phyloP scores from a whole-genome alignment of 1,140 invertebrate species.

The Lithobius niger region DNA sequence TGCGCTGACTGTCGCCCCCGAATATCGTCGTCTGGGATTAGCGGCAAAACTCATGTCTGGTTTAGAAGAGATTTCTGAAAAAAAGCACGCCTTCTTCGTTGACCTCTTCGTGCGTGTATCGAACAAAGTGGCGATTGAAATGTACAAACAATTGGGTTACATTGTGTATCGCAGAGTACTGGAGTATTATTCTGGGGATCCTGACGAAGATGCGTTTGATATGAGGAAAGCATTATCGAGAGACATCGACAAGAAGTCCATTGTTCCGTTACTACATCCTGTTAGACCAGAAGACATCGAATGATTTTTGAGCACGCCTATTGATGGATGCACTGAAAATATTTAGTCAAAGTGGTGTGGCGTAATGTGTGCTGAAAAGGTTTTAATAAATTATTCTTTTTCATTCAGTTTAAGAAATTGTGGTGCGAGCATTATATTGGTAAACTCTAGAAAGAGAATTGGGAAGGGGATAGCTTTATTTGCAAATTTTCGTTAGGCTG shows the following conservation, averaged over 20 bases:
- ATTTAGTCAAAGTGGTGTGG: too few relatives aligned
- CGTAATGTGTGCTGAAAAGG: too few relatives aligned
- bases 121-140: constrained; percentile 91
- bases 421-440: too few relatives aligned
- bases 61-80: constrained; percentile 90
- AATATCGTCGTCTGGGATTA: constrained; percentile 77
- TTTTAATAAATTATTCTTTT: too few relatives aligned
- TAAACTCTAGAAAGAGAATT: too few relatives aligned
- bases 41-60: constrained; percentile 90
- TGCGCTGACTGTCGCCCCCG: constrained; percentile 88
- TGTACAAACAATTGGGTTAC: constrained; percentile 96
- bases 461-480: too few relatives aligned
- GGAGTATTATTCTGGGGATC: constrained; percentile 94
- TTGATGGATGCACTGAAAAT: too few relatives aligned
- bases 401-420: too few relatives aligned
- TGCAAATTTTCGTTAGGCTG: too few relatives aligned
- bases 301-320: constrained; percentile 34
- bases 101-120: constrained; percentile 96
- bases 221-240: constrained; percentile 95
- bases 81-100: constrained; percentile 94
- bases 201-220: constrained; percentile 98
- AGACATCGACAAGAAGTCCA: constrained; percentile 83
- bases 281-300: constrained; percentile 92
- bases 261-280: constrained; percentile 84
- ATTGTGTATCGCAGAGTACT: constrained; percentile 89